phyloP scores from a whole-genome alignment of 2,113 vertebrate genomes.

The Nicator chloris region DNA sequence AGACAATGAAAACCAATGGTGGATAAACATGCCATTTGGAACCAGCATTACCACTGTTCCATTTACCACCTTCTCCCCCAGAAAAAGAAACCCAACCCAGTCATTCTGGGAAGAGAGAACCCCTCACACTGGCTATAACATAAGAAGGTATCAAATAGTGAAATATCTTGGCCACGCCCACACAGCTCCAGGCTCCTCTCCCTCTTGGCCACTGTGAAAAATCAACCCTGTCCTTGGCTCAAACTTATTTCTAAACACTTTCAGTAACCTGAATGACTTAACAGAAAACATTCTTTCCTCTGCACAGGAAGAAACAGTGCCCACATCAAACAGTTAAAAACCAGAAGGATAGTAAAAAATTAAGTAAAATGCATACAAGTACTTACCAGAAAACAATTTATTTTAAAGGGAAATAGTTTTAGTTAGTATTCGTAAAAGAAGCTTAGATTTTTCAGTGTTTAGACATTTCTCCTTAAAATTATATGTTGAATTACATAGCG shows the following conservation, averaged over 20 bases:
- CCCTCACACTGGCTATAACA: neutral
- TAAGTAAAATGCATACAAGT: neutral
- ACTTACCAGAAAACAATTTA: neutral
- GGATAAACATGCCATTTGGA: fast-evolving
- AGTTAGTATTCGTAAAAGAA: neutral
- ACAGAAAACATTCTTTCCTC: neutral
- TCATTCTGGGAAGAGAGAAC: neutral
- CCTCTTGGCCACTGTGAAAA: neutral
- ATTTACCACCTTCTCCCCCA: neutral
- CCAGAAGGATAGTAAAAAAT: neutral
- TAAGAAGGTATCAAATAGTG: neutral
- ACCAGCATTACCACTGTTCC: neutral
- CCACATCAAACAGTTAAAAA: neutral
- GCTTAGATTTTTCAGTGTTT: neutral
- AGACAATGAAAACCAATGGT: neutral
- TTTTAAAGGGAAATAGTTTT: neutral
- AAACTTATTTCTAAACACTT: neutral
- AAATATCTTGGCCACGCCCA: neutral
- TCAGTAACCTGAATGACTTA: neutral
- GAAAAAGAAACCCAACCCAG: neutral
- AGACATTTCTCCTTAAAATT: neutral
- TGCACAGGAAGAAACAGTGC: neutral
- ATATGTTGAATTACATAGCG: neutral
- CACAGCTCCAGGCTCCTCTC: neutral
- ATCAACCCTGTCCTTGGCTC: neutral